Conservation (phyloP, 2,797 vertebrate genomes). For the Microchirus variegatus region DNA sequence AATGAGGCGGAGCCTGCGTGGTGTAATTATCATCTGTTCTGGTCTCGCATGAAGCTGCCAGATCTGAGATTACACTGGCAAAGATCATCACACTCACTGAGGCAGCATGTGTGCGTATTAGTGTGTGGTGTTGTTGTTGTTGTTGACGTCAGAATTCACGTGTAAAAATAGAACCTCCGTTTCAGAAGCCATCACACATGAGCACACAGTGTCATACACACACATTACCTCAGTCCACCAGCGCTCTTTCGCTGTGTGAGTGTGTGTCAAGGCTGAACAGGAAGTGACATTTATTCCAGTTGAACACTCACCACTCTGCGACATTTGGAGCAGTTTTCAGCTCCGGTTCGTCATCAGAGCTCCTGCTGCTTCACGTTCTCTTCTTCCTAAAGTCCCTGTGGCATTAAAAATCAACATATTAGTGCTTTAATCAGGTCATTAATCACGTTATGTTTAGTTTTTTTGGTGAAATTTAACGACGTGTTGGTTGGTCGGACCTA, state of each 20-base stretch:
- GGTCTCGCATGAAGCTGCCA: conserved; percentile 34
- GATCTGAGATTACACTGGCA: conserved; percentile 41
- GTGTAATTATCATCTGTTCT: conserved; percentile 53
- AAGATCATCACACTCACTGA: conserved; percentile 18
- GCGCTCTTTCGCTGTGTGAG: conserved; percentile 2
- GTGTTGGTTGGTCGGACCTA: too few species aligned
- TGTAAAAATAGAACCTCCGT: conserved; percentile 70
- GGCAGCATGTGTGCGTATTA: conserved; percentile 25
- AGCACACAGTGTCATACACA: conserved; percentile 27
- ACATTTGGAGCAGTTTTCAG: conserved; percentile 18
- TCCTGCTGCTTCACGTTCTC: conserved; percentile 8
- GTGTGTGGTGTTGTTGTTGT: conserved; percentile 23
- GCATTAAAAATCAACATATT: too few species aligned
- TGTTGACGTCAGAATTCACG: conserved; percentile 49
- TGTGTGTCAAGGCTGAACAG: background rate
- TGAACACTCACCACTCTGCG: conserved; percentile 17
- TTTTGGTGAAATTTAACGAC: too few species aligned
- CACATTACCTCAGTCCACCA: background rate
- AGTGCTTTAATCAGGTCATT: too few species aligned
- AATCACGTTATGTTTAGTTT: too few species aligned
- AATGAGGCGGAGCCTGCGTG: conserved; percentile 62
- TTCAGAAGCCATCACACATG: conserved; percentile 46
- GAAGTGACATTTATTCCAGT: background rate
- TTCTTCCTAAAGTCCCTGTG: background rate
- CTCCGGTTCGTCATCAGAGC: conserved; percentile 29